Conservation (phyloP, 2,797 vertebrate genomes). For the Notolabrus celidotus region DNA sequence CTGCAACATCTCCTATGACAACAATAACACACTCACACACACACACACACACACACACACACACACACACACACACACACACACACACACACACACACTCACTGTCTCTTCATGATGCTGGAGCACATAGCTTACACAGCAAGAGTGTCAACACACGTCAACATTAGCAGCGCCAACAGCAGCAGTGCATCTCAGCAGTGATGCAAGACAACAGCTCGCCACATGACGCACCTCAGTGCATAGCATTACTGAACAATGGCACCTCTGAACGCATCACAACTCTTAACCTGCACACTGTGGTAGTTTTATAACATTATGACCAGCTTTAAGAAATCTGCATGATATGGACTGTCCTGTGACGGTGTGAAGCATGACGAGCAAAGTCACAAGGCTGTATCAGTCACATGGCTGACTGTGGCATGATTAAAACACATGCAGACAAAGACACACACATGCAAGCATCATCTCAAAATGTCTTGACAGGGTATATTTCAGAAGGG, state of each 20-base stretch:
- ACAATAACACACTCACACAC: constrained; percentile 33
- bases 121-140: constrained; percentile 74
- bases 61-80: constrained; percentile 10
- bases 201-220: constrained; percentile 63
- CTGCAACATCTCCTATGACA: constrained; percentile 37
- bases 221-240: constrained; percentile 74
- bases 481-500: not conserved
- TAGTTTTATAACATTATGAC: not conserved
- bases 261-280: constrained; percentile 33
- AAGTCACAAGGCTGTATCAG: constrained; percentile 26
- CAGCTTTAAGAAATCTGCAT: not conserved
- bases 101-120: constrained; percentile 41
- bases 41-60: constrained; percentile 16
- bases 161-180: constrained; percentile 59
- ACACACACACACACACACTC: constrained; percentile 23
- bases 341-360: not conserved
- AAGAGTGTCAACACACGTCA: constrained; percentile 76
- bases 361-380: not conserved
- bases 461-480: constrained; percentile 8
- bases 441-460: constrained; percentile 3
- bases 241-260: constrained; percentile 57
- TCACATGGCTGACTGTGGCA: constrained; percentile 19
- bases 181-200: constrained; percentile 62
- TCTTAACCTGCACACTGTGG: constrained; percentile 7
- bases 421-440: constrained; percentile 12